Percentiles rank a stretch among this genome's conserved stretches.
Conservation (phyloP, 2,113 vertebrate species). For the Chloroceryle aenea region DNA sequence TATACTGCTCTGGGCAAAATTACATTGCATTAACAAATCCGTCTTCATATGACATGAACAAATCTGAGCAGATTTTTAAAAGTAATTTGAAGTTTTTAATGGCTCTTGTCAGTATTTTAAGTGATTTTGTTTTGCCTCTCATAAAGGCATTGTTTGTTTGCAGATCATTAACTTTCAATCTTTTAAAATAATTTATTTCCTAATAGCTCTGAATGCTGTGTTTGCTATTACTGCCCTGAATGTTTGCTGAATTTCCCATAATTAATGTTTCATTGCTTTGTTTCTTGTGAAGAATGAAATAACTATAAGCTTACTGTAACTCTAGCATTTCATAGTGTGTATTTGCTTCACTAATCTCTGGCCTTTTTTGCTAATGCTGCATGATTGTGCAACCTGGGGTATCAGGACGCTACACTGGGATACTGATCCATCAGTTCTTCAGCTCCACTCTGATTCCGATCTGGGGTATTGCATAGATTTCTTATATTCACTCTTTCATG, state of each 20-base stretch:
- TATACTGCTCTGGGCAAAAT: constrained; percentile 84
- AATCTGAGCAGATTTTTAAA: constrained; percentile 36
- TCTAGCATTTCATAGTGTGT: constrained; percentile 73
- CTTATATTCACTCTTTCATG: constrained; percentile 85
- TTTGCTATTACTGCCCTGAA: constrained; percentile 56
- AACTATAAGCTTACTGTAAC: constrained; percentile 66
- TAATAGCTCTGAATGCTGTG: constrained; percentile 48
- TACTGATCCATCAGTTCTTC: constrained; percentile 99
- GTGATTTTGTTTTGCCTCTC: constrained; percentile 37
- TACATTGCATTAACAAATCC: constrained; percentile 62
- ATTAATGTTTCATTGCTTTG: constrained; percentile 49
- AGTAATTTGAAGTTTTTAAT: constrained; percentile 29
- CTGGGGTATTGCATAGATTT: constrained; percentile 97
- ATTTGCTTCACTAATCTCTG: constrained; percentile 85
- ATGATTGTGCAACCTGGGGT: constrained; percentile 89
- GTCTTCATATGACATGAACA: constrained; percentile 34
- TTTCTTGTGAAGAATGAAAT: constrained; percentile 60
- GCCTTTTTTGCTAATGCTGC: constrained; percentile 93
- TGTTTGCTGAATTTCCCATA: constrained; percentile 62
- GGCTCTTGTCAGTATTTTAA: constrained; percentile 3
- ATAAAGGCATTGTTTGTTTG: constrained; percentile 15
- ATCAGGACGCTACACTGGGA: constrained; percentile 99
- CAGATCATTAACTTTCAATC: constrained; percentile 27
- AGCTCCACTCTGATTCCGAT: constrained; percentile 99
- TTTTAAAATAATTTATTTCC: constrained; percentile 43